A percentile compares a stretch with the other conserved stretches of the same genome.
Conservation (phyloP, 2,888 invertebrate species). For the Drosophila longiperda region DNA sequence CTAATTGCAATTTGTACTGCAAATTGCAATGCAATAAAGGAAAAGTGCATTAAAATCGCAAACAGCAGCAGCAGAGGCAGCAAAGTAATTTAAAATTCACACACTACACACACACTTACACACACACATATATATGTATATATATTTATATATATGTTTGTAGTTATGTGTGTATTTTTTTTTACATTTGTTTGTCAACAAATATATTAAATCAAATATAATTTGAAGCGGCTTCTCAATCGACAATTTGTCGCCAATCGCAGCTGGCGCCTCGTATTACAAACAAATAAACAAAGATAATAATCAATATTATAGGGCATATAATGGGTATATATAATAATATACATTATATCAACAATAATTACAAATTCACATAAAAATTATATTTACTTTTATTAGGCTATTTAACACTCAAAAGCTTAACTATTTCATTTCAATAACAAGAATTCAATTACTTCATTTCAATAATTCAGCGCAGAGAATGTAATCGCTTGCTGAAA, state of each 20-base stretch:
- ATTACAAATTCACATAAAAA: background rate
- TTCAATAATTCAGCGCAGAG: background rate
- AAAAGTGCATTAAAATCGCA: conserved; percentile 54
- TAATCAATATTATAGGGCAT: background rate
- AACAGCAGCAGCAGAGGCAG: background rate
- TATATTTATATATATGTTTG: background rate
- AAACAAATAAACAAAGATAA: conserved; percentile 28
- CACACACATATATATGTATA: background rate
- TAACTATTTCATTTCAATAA: background rate
- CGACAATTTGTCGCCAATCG: conserved; percentile 51
- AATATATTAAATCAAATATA: conserved; percentile 59
- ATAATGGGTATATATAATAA: background rate
- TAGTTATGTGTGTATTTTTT: background rate
- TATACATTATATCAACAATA: too few species aligned
- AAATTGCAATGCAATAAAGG: conserved; percentile 51
- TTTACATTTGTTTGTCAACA: too few species aligned
- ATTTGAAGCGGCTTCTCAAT: conserved; percentile 20
- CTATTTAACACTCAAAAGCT: background rate
- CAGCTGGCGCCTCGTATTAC: conserved; percentile 56
- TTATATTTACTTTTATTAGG: too few species aligned
- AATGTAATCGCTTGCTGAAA: background rate
- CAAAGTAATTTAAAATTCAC: background rate
- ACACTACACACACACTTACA: background rate
- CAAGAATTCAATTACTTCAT: background rate
- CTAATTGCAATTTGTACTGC: conserved; percentile 70